These are phyloP conservation scores for Eristalis intricaria DNA, from an alignment of 2,888 invertebrate species.

Conservation along the genomic window DNA sequence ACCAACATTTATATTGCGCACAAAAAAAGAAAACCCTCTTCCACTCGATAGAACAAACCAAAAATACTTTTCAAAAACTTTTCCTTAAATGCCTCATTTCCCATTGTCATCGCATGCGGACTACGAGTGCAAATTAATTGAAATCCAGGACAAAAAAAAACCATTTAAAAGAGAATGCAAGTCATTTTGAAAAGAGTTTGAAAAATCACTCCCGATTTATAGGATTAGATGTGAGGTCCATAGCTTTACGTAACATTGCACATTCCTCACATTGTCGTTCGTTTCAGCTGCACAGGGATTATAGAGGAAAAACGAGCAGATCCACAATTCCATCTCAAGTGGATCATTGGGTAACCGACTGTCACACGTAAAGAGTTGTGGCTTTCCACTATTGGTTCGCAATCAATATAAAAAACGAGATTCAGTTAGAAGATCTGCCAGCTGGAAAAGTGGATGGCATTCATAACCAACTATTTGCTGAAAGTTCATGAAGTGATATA, in stretches of 20 bases:
- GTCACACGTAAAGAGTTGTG: slow-evolving; percentile 60
- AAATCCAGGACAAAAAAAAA: slow-evolving; percentile 23
- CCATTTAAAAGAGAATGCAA: slow-evolving; percentile 19
- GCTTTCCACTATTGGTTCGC: slow-evolving; percentile 55
- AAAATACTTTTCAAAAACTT: slow-evolving; percentile 29
- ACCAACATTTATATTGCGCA: background rate
- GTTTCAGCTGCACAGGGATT: slow-evolving; percentile 40
- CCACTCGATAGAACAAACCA: background rate
- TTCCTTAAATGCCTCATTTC: slow-evolving; percentile 44
- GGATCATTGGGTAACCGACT: slow-evolving; percentile 64
- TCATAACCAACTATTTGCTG: slow-evolving; percentile 11
- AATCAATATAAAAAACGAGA: slow-evolving; percentile 47
- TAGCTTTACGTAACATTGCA: slow-evolving; percentile 53
- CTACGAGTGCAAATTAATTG: slow-evolving; percentile 58
- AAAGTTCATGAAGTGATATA: background rate
- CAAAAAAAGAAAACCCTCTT: background rate
- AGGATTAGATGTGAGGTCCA: slow-evolving; percentile 50
- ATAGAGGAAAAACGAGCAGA: slow-evolving; percentile 1
- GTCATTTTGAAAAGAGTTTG: slow-evolving; percentile 47
- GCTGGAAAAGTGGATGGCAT: slow-evolving; percentile 27
- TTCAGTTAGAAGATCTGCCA: slow-evolving; percentile 36
- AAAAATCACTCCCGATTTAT: slow-evolving; percentile 66
- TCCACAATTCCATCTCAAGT: slow-evolving; percentile 47
- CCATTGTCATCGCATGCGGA: slow-evolving; percentile 33
- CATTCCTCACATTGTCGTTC: slow-evolving; percentile 57